Evolutionary conservation across 2,113 vertebrate genomes (phyloP).

Genomic region (Casuarius casuarius): DNA sequence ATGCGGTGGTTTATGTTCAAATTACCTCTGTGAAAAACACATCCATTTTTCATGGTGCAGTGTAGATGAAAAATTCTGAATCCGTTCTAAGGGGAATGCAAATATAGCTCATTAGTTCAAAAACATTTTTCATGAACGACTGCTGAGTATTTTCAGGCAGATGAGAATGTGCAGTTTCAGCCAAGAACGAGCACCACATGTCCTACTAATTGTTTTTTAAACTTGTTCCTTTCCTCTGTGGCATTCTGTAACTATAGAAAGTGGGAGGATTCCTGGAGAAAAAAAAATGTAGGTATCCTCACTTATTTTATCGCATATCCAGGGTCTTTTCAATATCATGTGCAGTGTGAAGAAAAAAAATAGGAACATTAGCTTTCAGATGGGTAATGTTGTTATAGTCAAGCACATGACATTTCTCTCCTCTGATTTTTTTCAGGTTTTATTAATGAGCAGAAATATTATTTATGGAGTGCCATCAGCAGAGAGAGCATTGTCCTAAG

Average conservation of each 20-base stretch:
- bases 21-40: constrained; percentile 82
- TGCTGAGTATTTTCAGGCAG: constrained; percentile 79
- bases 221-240: constrained; percentile 74
- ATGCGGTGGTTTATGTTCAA: constrained; percentile 80
- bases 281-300: constrained; percentile 35
- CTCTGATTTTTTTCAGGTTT: constrained; percentile 12
- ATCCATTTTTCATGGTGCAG: constrained; percentile 82
- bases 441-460: constrained; percentile 41
- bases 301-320: constrained; percentile 1
- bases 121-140: constrained; percentile 84
- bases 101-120: constrained; percentile 87
- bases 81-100: constrained; percentile 82
- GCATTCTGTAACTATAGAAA: constrained; percentile 69
- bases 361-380: constrained; percentile 39
- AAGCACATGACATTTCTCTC: constrained; percentile 33
- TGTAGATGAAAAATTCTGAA: constrained; percentile 83
- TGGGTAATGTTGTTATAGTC: not conserved
- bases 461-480: constrained; percentile 37
- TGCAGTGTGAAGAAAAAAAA: constrained; percentile 3
- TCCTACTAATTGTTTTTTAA: constrained; percentile 84
- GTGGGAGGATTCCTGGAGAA: constrained; percentile 37
- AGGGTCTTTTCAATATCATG: constrained; percentile 35
- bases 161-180: constrained; percentile 75
- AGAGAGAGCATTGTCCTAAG: not conserved
- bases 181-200: constrained; percentile 78